Percentiles rank a stretch among this genome's conserved stretches.
Evolutionary conservation across 30 jellyfish, hydroid and myxozoan genomes (phyloP).

Genomic region (Aurelia sp.): DNA sequence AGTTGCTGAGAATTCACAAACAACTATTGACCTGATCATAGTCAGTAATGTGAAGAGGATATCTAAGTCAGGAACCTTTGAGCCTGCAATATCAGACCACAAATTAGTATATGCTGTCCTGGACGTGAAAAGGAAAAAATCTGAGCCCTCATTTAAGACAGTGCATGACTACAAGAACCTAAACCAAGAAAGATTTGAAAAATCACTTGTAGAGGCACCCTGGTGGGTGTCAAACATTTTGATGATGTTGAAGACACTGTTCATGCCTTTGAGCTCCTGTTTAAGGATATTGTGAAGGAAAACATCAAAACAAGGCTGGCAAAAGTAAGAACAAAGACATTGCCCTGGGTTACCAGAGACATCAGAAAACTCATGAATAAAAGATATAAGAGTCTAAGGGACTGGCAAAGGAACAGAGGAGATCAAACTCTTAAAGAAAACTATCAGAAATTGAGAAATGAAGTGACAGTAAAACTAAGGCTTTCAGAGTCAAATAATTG

Average conservation of each 20-base stretch:
- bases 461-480: too few species aligned
- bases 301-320: conserved; percentile 20
- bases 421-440: too few species aligned
- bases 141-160: background rate
- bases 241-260: conserved; percentile 26
- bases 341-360: conserved; percentile 46
- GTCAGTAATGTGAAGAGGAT: background rate
- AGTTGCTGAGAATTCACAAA: conserved; percentile 11
- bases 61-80: conserved; percentile 33
- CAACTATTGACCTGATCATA: conserved; percentile 22
- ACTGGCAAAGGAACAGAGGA: too few species aligned
- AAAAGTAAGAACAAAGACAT: conserved; percentile 13
- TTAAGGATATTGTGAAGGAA: conserved; percentile 24
- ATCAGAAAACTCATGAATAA: conserved; percentile 2
- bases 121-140: conserved; percentile 1
- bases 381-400: too few species aligned
- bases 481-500: too few species aligned
- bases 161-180: too few species aligned
- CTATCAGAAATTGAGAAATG: too few species aligned
- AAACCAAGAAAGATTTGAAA: too few species aligned
- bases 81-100: background rate
- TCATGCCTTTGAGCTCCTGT: background rate
- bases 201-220: conserved; percentile 8
- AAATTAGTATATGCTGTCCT: background rate
- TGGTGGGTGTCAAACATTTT: conserved; percentile 35